Base-by-base conservation (phyloP, 2,797 vertebrate species). In the Poeciliopsis paucimaculata region DNA sequence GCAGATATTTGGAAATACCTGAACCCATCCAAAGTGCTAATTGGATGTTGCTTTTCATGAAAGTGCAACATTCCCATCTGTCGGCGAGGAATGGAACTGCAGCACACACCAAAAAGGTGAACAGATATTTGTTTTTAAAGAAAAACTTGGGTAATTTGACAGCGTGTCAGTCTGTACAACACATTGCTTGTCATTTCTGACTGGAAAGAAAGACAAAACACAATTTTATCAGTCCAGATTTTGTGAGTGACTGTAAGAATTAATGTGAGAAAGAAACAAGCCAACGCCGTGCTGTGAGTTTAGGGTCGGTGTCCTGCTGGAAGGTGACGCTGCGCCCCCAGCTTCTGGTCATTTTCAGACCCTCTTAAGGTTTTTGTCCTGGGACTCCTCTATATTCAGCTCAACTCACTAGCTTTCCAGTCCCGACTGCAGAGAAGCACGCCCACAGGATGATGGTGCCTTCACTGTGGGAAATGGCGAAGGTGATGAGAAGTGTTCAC, bases 31-130 rank as follows among this genome's bases (percentile, higher is more conserved):
- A 78, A 53, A 18, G 34, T 0, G 36, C 20, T 53, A 46, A 60
- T 26, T 12, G 13, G 55, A 72, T 13, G 2, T 4, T 66, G 15
- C 15, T 57, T 85, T 93, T 86, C 92, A 15, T 83, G 80, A 84
- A 96, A 98, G 96, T 95, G 94, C 96, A 96, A 96, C 96, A 97
- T 94, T 98, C 97, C 97, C 98, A 98, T 96, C 98, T 98, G 92
- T 92, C 89, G 92, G 92, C 93, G 79, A 26, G 53, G 83, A 83
- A 81, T 28, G 78, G 87, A 91, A 93, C 73, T 81, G 76, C 93
- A 91, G 64, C 71, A 51, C 16, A 46, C 1, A 70, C 1, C 7
- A 12, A 51, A 77, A 66, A 71, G 15, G 31, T 66, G 45, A 39
- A 2, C 10, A 73, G n/a, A 64, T 72, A 26, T 36, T 77, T 28